Percentiles rank a stretch among this genome's conserved stretches.
Evolutionary conservation across 2,888 invertebrate species (phyloP).

Genomic region (Glyphotaelius pellucidus): DNA sequence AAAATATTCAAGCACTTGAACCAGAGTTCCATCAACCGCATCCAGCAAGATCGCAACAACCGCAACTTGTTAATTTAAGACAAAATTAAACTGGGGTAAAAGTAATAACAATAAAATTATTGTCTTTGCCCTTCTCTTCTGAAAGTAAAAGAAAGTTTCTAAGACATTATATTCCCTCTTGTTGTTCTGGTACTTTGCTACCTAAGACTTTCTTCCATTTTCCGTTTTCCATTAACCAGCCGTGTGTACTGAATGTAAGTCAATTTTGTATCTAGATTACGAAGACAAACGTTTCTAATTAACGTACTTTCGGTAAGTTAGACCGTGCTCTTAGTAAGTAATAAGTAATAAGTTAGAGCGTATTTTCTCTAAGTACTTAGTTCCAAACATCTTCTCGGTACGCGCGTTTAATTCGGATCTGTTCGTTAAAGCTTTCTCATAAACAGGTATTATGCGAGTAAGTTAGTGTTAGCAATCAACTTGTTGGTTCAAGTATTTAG

Average conservation of each 20-base stretch:
- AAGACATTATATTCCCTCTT: background rate
- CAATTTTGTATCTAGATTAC: slow-evolving; percentile 2
- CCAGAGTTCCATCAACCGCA: background rate
- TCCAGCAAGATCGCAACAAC: background rate
- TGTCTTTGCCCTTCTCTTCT: background rate
- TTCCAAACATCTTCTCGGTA: background rate
- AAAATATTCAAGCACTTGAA: background rate
- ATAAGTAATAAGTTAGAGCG: background rate
- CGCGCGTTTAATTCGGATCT: background rate
- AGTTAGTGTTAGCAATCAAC: background rate
- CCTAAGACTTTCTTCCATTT: background rate
- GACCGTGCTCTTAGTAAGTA: background rate
- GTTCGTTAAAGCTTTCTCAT: background rate
- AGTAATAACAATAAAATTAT: background rate
- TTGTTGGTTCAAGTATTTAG: background rate
- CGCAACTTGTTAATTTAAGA: background rate
- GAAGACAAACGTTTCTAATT: background rate
- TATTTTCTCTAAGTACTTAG: background rate
- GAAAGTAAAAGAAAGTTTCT: background rate
- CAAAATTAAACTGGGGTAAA: background rate
- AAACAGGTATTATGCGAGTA: background rate
- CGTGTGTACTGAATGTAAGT: background rate
- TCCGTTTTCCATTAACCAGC: background rate
- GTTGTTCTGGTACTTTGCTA: background rate
- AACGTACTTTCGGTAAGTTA: background rate